These are phyloP conservation scores for Pentamera pediparva DNA, from an alignment of 53 echinoderm and acorn worm genomes.

Conservation along the genomic window DNA sequence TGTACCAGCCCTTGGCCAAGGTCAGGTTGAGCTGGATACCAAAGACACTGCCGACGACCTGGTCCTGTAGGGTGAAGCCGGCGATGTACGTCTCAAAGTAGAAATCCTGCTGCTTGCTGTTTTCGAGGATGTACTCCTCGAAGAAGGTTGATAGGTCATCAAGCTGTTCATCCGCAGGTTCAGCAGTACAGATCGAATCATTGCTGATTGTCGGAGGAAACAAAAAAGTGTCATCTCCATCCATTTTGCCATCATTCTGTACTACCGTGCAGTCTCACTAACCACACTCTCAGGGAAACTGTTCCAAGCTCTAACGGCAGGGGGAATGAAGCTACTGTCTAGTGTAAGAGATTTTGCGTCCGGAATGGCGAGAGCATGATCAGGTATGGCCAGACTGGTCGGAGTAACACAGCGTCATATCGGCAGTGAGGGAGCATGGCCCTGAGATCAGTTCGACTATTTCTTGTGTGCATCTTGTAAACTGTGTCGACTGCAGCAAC, in stretches of 20 bases:
- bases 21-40: background rate
- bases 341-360: too few relatives aligned
- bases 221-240: background rate
- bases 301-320: too few relatives aligned
- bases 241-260: background rate
- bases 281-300: too few relatives aligned
- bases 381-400: too few relatives aligned
- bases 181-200: slow-evolving; percentile 11
- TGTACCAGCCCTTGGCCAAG: slow-evolving; percentile 16
- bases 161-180: background rate
- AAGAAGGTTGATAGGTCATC: slow-evolving; percentile 42
- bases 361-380: too few relatives aligned
- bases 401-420: too few relatives aligned
- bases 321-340: too few relatives aligned
- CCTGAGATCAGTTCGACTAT: too few relatives aligned
- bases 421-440: too few relatives aligned
- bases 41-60: background rate
- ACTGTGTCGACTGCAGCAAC: too few relatives aligned
- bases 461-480: too few relatives aligned
- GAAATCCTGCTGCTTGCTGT: slow-evolving; percentile 35
- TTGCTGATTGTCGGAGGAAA: too few relatives aligned
- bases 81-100: slow-evolving; percentile 77
- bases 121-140: slow-evolving; percentile 63
- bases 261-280: background rate
- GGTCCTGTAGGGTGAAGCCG: slow-evolving; percentile 57